Evolutionary conservation across 2,888 invertebrate species (phyloP).

Genomic region (Exephanes ischioxanthus): DNA sequence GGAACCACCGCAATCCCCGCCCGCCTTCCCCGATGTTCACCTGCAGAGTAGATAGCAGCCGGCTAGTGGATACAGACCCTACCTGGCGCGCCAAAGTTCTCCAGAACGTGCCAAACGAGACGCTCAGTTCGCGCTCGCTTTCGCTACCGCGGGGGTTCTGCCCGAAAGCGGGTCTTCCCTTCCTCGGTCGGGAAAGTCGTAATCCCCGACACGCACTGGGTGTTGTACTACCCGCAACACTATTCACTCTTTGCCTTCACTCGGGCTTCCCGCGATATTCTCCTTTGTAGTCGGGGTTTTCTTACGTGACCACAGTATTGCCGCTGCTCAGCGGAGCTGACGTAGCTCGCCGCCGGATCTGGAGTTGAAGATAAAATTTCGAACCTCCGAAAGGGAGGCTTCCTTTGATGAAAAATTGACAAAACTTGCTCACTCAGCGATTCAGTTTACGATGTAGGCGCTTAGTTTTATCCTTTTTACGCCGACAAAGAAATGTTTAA

Average conservation of each 20-base stretch:
- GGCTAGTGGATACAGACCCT: slow-evolving; percentile 25
- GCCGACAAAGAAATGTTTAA: background rate
- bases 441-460: background rate
- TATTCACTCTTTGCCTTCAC: slow-evolving; percentile 5
- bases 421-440: background rate
- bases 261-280: background rate
- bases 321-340: background rate
- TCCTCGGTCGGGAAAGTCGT: background rate
- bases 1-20: slow-evolving; percentile 34
- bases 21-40: slow-evolving; percentile 1
- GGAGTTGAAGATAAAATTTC: background rate
- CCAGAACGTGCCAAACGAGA: slow-evolving; percentile 61
- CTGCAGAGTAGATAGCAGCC: slow-evolving; percentile 4
- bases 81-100: slow-evolving; percentile 45
- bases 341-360: background rate
- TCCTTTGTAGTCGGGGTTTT: background rate
- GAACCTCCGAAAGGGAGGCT: background rate
- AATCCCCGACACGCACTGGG: slow-evolving; percentile 28
- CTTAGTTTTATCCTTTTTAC: background rate
- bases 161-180: slow-evolving; percentile 2
- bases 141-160: slow-evolving; percentile 30
- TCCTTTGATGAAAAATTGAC: slow-evolving; percentile 1
- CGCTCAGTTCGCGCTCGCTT: slow-evolving; percentile 44
- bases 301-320: background rate
- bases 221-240: background rate